These are phyloP conservation scores for Rotaria macrura DNA, from an alignment of 2,888 invertebrate species.

Conservation along the genomic window DNA sequence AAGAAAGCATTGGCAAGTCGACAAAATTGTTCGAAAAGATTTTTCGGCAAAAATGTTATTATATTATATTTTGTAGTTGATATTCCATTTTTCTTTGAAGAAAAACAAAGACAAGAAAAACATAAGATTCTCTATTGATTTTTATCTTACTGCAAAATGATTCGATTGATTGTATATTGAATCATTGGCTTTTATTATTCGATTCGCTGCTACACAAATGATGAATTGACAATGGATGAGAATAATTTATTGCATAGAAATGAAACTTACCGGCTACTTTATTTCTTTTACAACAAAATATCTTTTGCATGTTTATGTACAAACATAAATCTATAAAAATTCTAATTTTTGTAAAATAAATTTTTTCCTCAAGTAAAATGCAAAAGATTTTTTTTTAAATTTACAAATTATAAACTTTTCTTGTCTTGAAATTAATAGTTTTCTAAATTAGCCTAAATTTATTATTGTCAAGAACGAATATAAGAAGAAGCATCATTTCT, in stretches of 20 bases:
- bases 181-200: not conserved
- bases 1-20: constrained; percentile 98
- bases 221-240: not conserved
- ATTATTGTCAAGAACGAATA: too few relatives aligned
- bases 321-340: too few relatives aligned
- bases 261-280: not conserved
- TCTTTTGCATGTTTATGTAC: not conserved
- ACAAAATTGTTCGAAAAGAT: constrained; percentile 97
- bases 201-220: constrained; percentile 70
- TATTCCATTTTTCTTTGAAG: constrained; percentile 86
- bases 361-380: too few relatives aligned
- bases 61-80: constrained; percentile 96
- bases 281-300: not conserved
- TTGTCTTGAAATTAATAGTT: too few relatives aligned
- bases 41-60: constrained; percentile 91
- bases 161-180: not conserved
- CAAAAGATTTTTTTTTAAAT: too few relatives aligned
- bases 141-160: not conserved
- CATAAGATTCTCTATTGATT: too few relatives aligned
- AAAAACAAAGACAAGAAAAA: too few relatives aligned
- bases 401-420: too few relatives aligned
- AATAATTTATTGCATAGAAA: not conserved
- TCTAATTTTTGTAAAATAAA: too few relatives aligned
- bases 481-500: too few relatives aligned
- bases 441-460: too few relatives aligned